Conservation (phyloP, 1,140 invertebrate genomes). For the Batillaria attramentaria region DNA sequence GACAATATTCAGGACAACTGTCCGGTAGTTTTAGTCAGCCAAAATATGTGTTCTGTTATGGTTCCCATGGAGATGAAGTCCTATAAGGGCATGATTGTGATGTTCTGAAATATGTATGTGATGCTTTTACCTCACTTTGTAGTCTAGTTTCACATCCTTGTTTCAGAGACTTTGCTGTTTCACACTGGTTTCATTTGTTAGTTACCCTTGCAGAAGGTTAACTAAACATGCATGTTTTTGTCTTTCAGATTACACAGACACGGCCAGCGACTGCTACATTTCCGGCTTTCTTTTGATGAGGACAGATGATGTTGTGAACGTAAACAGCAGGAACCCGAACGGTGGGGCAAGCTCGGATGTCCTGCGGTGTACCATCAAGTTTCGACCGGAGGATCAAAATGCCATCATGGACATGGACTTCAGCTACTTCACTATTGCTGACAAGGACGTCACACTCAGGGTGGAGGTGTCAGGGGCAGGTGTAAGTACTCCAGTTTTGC, state of each 20-base stretch:
- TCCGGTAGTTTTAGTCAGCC: too few species aligned
- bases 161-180: too few species aligned
- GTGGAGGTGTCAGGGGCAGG: slow-evolving; percentile 18
- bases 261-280: slow-evolving; percentile 6
- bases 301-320: neutral
- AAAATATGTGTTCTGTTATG: too few species aligned
- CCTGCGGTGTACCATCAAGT: neutral
- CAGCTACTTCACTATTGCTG: neutral
- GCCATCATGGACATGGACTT: slow-evolving; percentile 17
- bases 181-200: too few species aligned
- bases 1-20: too few species aligned
- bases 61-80: too few species aligned
- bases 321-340: slow-evolving; percentile 3
- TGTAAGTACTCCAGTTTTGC: neutral
- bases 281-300: slow-evolving; percentile 17
- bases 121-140: too few species aligned
- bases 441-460: slow-evolving; percentile 14
- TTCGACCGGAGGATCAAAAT: slow-evolving; percentile 6
- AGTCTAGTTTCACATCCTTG: too few species aligned
- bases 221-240: too few species aligned
- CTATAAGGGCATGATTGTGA: too few species aligned
- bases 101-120: too few species aligned
- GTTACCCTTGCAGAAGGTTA: too few species aligned
- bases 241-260: slow-evolving; percentile 27
- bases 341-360: neutral